Base-by-base conservation (phyloP, 2,797 vertebrate genomes). In the Platyrinchus mystaceus region DNA sequence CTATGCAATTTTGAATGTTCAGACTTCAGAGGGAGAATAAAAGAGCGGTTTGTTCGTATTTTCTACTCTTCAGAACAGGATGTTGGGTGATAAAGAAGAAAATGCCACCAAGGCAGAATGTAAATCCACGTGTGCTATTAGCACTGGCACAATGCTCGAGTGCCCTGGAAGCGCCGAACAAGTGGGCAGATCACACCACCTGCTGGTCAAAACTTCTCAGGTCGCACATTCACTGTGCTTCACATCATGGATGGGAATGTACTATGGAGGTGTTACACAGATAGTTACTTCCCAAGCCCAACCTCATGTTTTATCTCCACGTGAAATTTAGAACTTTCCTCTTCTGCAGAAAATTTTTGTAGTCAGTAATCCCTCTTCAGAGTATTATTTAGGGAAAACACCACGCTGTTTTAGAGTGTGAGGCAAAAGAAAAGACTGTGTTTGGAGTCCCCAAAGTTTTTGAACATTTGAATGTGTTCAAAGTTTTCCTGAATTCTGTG, bases 171-270 rank as follows among this genome's bases (percentile, higher is more conserved):
- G 37, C 12, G 36, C 59, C 7, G 68, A 76, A 91, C 93, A 90
- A 73, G 44, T 89, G 87, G 87, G 89, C 87, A 69, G 56, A 97
- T 64, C 41, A 75, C 87, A 96, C 98, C 98, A 97, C 69, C 98
- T 97, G 94, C 97, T 97, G 98, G 98, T 70, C 69, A 86, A 46
- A 60, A n/a, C 10, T 12, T 59, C 73, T 71, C 28, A 41, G 71
- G 82, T 75, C 32, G 2, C 41, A 39, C n/a, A 56, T 17, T 46
- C 24, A 34, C 30, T 2, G 30, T 1, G 7, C 41, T 66, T 46
- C 30, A 9, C 20, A 5, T 2, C 58, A 27, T 1, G 18, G 41
- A 53, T 2, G 22, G 30, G n/a, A 90, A 75, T 0, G 0, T 2
- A 22, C 82, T 18, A 18, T 0, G 0, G 41, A 44, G 36, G 24